Percentiles rank a stretch among this genome's conserved stretches.
phyloP scores from a whole-genome alignment of 1,140 invertebrate genomes.

The Schlechtendalia chinensis region DNA sequence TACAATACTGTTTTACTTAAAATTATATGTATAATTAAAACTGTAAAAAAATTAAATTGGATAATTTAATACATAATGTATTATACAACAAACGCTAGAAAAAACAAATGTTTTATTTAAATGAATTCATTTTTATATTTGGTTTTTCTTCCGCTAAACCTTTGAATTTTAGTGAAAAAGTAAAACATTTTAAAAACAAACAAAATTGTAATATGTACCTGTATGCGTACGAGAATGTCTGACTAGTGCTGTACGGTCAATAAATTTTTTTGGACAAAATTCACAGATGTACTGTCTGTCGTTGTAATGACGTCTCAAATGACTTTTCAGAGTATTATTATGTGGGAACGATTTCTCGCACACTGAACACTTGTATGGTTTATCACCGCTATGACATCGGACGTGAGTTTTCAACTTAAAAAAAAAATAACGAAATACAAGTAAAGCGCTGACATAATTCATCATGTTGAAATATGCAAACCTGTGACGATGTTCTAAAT shows the following conservation, averaged over 20 bases:
- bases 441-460: neutral
- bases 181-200: slow-evolving; percentile 7
- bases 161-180: neutral
- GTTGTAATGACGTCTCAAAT: slow-evolving; percentile 81
- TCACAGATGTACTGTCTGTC: slow-evolving; percentile 80
- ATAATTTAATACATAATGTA: no score
- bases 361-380: slow-evolving; percentile 75
- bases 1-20: no score
- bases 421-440: slow-evolving; percentile 32
- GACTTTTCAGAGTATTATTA: slow-evolving; percentile 86
- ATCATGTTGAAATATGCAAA: neutral
- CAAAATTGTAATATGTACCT: neutral
- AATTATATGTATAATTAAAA: no score
- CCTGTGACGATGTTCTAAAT: slow-evolving; percentile 38
- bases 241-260: slow-evolving; percentile 78
- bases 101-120: no score
- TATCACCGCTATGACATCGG: slow-evolving; percentile 72
- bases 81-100: no score
- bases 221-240: slow-evolving; percentile 41
- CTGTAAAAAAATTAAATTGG: no score
- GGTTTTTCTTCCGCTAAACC: no score
- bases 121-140: no score
- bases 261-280: slow-evolving; percentile 79
- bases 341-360: slow-evolving; percentile 78
- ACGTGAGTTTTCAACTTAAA: slow-evolving; percentile 65